Evolutionary conservation across 30 jellyfish, hydroid and myxozoan species (phyloP), one percentile per base, ranked within the genome.

Genomic region (Pelagia noctiluca): DNA sequence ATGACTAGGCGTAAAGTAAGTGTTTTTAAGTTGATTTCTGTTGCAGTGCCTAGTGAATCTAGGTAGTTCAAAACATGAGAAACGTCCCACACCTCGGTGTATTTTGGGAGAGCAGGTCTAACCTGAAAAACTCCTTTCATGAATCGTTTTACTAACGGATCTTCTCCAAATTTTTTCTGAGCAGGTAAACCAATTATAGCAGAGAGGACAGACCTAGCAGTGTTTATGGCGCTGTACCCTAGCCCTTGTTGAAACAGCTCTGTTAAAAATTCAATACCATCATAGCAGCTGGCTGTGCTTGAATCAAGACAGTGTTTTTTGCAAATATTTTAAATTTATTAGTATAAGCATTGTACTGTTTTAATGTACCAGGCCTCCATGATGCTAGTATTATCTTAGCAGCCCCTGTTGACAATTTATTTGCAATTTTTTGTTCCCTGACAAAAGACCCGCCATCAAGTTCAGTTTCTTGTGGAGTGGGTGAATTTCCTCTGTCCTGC

Each of bases 361-460:
- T 80, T 36, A n/a, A 74, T 13, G 84, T 80, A 28, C 90, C 74
- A 10, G 61, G 82, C 2, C 88, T 33, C 88, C 94, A 52, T 32
- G 88, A 84, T 35, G 82, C 42, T 19, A 72, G 1, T 1, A 84
- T 71, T 12, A 71, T 71, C 2, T 52, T 23, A 31, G 13, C 48
- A 19, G 84, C 49, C 0, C 37, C 75, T 11, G 37, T 1, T 16
- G 94, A 73, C 7, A 84, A 64, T 11, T 60, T 22, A 0, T 37
- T 2, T 23, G 62, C 71, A 2, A 30, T 25, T 63, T 52, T 31
- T 57, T 76, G 31, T 76, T 76, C 70, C 35, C 88, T 2, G 88
- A 76, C 69, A 76, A 67, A 53, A 36, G 79, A 34, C 85, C 67
- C 16, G 69, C 85, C n/a, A 82, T 52, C 29, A 82, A 21, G 1